Percentiles rank a stretch among this genome's conserved stretches.
These are phyloP conservation scores for Astropecten irregularis DNA, from an alignment of 53 echinoderm and acorn worm genomes.

Conservation along the genomic window DNA sequence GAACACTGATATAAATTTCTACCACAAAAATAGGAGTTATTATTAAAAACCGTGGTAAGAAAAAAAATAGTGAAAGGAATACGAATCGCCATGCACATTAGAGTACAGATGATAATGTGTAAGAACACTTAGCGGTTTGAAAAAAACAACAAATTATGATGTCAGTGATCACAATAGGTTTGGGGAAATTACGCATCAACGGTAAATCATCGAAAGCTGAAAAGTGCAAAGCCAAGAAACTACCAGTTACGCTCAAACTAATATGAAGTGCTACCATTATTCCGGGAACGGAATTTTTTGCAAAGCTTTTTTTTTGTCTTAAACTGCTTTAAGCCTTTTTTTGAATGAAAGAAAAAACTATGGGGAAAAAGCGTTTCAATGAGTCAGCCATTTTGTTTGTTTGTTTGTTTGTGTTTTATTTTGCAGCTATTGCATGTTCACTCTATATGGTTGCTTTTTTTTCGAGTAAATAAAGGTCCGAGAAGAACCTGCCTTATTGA, in stretches of 20 bases:
- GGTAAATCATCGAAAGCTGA: background rate
- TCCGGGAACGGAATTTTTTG: background rate
- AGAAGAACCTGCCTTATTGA: too few species aligned
- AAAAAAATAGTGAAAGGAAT: conserved; percentile 11
- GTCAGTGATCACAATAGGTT: background rate
- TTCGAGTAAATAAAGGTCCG: too few species aligned
- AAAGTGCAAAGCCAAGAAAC: background rate
- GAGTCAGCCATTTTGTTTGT: background rate
- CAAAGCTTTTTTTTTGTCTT: conserved; percentile 38
- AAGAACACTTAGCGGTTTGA: conserved; percentile 29
- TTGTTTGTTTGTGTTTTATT: background rate
- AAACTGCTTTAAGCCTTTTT: conserved; percentile 19
- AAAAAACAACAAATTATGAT: background rate
- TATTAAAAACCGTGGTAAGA: too few species aligned
- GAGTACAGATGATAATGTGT: conserved; percentile 40
- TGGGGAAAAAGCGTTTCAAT: background rate
- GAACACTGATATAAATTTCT: too few species aligned
- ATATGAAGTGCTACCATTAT: background rate
- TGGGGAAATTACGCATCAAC: background rate
- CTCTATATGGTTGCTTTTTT: conserved; percentile 9
- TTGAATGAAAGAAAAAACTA: background rate
- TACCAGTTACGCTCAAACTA: conserved; percentile 3
- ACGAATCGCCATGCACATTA: conserved; percentile 40
- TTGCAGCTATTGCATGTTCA: conserved; percentile 69
- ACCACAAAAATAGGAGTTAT: too few species aligned